Percentiles rank a stretch among this genome's conserved stretches.
Evolutionary conservation across 2,113 vertebrate genomes (phyloP).

Genomic region (Panthera uncia): DNA sequence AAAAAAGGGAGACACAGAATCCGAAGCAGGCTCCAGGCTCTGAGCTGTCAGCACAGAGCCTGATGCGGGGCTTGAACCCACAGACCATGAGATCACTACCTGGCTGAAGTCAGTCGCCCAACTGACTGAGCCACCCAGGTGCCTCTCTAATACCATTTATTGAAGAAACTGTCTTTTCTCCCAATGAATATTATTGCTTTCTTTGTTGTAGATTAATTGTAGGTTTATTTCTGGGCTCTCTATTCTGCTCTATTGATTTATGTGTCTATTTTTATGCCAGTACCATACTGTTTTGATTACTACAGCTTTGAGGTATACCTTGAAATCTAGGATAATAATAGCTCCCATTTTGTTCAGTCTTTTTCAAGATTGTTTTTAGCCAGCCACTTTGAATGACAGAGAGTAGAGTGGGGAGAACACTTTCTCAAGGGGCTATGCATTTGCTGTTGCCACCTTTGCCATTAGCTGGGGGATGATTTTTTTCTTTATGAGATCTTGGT

Average conservation of each 20-base stretch:
- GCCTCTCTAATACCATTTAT: not conserved
- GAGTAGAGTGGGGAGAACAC: not conserved
- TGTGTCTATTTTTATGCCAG: not conserved
- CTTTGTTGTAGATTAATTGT: not conserved
- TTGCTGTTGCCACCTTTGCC: not conserved
- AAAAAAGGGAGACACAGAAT: too few relatives aligned
- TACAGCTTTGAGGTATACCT: not conserved
- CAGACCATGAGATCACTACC: too few relatives aligned
- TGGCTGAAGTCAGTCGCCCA: too few relatives aligned
- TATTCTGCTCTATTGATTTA: not conserved
- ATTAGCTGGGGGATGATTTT: not conserved
- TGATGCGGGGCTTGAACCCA: too few relatives aligned
- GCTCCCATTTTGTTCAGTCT: not conserved
- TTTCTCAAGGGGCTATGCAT: not conserved
- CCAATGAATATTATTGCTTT: not conserved
- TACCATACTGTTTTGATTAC: not conserved
- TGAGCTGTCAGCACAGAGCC: too few relatives aligned
- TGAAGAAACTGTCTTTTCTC: not conserved
- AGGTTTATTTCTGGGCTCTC: not conserved
- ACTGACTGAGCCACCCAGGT: too few relatives aligned
- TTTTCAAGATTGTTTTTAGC: not conserved
- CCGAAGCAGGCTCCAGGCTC: too few relatives aligned
- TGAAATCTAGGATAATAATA: not conserved
- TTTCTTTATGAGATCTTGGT: not conserved
- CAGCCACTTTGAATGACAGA: not conserved